These are phyloP conservation scores for Syritta pipiens DNA, from an alignment of 2,888 invertebrate genomes.

Conservation along the genomic window DNA sequence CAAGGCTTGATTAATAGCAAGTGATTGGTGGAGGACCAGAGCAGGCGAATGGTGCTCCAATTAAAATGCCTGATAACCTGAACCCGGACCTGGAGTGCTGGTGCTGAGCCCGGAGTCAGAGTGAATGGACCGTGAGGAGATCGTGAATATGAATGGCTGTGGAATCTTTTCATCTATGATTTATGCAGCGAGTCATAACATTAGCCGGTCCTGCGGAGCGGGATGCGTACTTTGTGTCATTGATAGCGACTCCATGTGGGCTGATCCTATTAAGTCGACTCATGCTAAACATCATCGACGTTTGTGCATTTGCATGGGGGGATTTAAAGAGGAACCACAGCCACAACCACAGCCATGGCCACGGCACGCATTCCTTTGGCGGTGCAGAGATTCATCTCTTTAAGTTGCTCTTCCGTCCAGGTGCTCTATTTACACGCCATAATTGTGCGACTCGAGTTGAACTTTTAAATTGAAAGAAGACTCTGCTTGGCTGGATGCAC, in stretches of 20 bases:
- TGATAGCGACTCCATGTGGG: slow-evolving; percentile 53
- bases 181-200: slow-evolving; percentile 59
- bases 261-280: slow-evolving; percentile 49
- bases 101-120: not conserved
- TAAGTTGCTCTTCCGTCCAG: no score
- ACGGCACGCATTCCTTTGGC: slow-evolving; percentile 58
- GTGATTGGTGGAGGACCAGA: slow-evolving; percentile 40
- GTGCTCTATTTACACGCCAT: slow-evolving; percentile 57
- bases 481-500: slow-evolving; percentile 35
- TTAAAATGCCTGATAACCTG: slow-evolving; percentile 54
- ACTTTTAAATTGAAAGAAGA: slow-evolving; percentile 58
- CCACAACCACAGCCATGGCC: no score
- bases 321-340: no score
- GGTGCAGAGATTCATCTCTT: no score
- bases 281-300: slow-evolving; percentile 49
- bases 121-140: slow-evolving; percentile 1
- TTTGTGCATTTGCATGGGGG: slow-evolving; percentile 49
- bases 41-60: slow-evolving; percentile 51
- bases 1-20: slow-evolving; percentile 50
- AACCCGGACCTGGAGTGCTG: not conserved
- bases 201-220: slow-evolving; percentile 24
- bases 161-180: slow-evolving; percentile 63
- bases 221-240: slow-evolving; percentile 58
- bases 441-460: slow-evolving; percentile 42
- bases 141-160: slow-evolving; percentile 46